Conservation (phyloP, 2,888 invertebrate genomes). For the Pardosa pseudoannulata region DNA sequence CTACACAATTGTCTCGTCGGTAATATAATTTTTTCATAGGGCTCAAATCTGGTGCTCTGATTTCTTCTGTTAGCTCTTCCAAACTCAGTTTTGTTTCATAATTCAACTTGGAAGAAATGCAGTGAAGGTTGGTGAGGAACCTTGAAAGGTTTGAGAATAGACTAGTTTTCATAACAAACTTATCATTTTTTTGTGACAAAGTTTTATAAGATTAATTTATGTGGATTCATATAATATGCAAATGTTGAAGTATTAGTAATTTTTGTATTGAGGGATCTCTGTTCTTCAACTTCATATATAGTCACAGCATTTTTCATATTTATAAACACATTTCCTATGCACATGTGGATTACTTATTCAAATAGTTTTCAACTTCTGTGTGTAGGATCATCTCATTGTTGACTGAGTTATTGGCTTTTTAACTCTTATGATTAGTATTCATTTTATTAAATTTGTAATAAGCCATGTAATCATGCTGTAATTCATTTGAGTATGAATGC, state of each 20-base stretch:
- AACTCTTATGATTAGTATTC: background rate
- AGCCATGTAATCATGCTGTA: too few species aligned
- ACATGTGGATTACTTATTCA: background rate
- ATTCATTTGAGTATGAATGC: too few species aligned
- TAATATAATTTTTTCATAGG: conserved; percentile 22
- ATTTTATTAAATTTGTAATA: too few species aligned
- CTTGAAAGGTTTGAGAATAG: conserved; percentile 45
- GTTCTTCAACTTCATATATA: conserved; percentile 36
- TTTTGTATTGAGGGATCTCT: conserved; percentile 56
- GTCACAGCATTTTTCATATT: conserved; percentile 21
- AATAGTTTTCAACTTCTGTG: background rate
- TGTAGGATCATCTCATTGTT: background rate
- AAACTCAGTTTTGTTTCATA: conserved; percentile 36
- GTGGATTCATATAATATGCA: conserved; percentile 21
- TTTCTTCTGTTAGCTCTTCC: conserved; percentile 56
- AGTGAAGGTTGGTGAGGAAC: background rate
- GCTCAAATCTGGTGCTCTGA: conserved; percentile 63
- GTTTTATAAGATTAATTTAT: conserved; percentile 60
- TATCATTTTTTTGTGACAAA: conserved; percentile 3
- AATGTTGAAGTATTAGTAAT: conserved; percentile 29
- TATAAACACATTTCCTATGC: conserved; percentile 21
- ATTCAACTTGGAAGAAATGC: conserved; percentile 16
- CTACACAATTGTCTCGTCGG: conserved; percentile 83
- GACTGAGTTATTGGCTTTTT: background rate
- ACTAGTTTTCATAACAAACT: conserved; percentile 51